Base-by-base conservation (phyloP, 2,888 invertebrate genomes). In the Drosophila niveifrons region DNA sequence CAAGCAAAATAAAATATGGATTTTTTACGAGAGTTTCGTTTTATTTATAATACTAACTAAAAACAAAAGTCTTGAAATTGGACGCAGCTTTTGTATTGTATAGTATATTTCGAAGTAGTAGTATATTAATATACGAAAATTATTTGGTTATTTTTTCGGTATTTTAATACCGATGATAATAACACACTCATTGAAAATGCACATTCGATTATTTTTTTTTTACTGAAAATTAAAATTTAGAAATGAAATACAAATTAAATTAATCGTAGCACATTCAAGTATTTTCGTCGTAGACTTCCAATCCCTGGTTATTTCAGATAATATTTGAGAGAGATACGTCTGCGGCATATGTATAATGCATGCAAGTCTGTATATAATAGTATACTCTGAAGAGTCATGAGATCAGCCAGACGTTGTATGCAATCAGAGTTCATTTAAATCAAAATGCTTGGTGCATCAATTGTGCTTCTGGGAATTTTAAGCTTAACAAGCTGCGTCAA, bases 1-100 rank as follows among this genome's bases (percentile, higher is more conserved):
- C 44, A 79, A 72, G 73, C 71, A 73, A 86, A 50, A 52, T 70
- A 71, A 73, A 51, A 31, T 18, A n/a, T 15, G 7, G 9, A 18
- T 11, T 41, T 59, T 8, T 36, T 36, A 36, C 2, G 23, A 15
- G 31, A 1, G 10, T 34, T 31, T 44, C 10, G 17, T 3, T 18
- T 55, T 15, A 36, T 34, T 31, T 9, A 10, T 10, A 29, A 29
- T n/a, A n/a, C 4, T 29, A 29, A 18, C 18, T 18, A 4, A 18
- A 18, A 18, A 4, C 18, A 18, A 18, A 18, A 18, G 4, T 4
- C 4, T 18, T 18, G 4, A 18, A 18, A 4, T 18, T 4, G 18
- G 4, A 3, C 0, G 18, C 3, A 4, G 18, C 4, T 18, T 18
- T 18, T 3, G 18, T 18, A 18, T 18, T 18, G 4, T 18, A 18